phyloP scores from a whole-genome alignment of 64 coral and sea anemone species.

The Pachyseris speciosa region DNA sequence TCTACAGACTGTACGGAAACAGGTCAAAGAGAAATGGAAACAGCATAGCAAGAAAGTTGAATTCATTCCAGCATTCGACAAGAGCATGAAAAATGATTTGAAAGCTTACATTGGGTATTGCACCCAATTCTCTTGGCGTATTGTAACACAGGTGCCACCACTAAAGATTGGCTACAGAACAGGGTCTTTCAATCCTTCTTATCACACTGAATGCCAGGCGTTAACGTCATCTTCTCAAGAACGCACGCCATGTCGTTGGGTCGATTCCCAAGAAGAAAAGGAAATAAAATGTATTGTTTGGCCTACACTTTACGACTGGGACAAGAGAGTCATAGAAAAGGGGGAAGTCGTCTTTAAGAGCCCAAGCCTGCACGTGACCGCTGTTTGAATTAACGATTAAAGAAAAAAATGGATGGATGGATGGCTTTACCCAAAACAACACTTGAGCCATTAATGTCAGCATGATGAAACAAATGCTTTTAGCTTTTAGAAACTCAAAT shows the following conservation, averaged over 20 bases:
- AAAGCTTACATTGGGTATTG: not conserved
- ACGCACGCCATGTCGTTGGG: not conserved
- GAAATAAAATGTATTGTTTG: not conserved
- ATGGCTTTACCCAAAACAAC: too few species aligned
- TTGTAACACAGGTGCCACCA: too few species aligned
- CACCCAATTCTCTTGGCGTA: not conserved
- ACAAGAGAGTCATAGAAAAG: not conserved
- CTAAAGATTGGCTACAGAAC: not conserved
- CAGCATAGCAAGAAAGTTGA: not conserved
- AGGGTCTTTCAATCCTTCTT: not conserved
- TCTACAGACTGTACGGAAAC: not conserved
- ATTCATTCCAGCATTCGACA: not conserved
- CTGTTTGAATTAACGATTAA: too few species aligned
- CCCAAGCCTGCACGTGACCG: too few species aligned
- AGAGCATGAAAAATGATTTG: not conserved
- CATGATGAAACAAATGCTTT: too few species aligned
- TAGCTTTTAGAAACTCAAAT: too few species aligned
- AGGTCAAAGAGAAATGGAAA: not conserved
- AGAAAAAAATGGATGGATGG: too few species aligned
- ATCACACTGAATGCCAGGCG: constrained; percentile 1
- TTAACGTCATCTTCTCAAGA: not conserved
- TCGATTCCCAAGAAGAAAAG: not conserved
- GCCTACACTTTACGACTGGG: not conserved
- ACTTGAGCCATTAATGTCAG: too few species aligned
- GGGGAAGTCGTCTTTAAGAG: not conserved